These are phyloP conservation scores for Xenentodon cancila DNA, from an alignment of 2,797 vertebrate species.

Conservation along the genomic window DNA sequence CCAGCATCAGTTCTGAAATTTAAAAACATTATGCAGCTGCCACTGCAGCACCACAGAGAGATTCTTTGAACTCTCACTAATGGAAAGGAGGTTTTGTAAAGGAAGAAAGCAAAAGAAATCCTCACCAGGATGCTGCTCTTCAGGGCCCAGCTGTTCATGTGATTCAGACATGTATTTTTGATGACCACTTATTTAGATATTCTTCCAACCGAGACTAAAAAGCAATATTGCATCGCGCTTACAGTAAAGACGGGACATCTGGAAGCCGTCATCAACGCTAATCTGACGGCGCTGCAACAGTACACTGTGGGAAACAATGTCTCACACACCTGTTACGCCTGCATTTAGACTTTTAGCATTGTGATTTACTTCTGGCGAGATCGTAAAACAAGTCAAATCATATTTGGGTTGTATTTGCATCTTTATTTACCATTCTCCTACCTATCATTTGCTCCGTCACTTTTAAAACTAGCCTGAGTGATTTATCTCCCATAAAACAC, in stretches of 20 bases:
- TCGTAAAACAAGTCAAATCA: too few relatives aligned
- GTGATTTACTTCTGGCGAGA: too few relatives aligned
- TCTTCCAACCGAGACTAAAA: not conserved
- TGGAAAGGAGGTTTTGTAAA: constrained; percentile 4
- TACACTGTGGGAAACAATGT: too few relatives aligned
- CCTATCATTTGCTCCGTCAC: not conserved
- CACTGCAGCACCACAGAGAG: not conserved
- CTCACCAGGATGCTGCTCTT: not conserved
- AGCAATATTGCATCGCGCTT: constrained; percentile 1
- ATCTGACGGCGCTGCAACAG: too few relatives aligned
- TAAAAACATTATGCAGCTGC: not conserved
- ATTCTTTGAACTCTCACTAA: not conserved
- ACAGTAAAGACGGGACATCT: too few relatives aligned
- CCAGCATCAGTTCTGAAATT: constrained; percentile 3
- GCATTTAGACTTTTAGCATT: too few relatives aligned
- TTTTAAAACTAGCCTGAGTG: constrained; percentile 21
- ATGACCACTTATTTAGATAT: not conserved
- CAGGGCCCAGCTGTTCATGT: not conserved
- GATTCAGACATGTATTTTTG: too few relatives aligned
- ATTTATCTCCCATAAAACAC: constrained; percentile 13
- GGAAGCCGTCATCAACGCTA: too few relatives aligned
- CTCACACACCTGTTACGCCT: too few relatives aligned
- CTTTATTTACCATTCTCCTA: not conserved
- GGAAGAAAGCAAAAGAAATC: not conserved
- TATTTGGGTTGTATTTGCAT: not conserved